Percentiles rank a stretch among this genome's conserved stretches.
These are phyloP conservation scores for Amphiduros pacificus DNA, from an alignment of 2,888 invertebrate species.

Conservation along the genomic window DNA sequence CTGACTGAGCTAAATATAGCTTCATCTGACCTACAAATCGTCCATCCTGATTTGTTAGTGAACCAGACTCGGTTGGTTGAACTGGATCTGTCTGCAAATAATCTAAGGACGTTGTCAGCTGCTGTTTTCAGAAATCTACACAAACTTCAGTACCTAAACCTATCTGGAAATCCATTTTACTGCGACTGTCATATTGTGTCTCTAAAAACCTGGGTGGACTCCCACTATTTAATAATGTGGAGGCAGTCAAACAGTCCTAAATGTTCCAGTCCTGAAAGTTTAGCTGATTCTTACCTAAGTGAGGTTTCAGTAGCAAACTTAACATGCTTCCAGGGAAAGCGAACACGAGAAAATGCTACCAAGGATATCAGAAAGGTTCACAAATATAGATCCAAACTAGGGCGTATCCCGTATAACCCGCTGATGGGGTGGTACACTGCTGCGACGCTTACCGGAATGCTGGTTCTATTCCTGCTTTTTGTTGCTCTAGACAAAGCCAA, in stretches of 20 bases:
- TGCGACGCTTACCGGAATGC: conserved; percentile 27
- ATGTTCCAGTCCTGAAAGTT: neutral
- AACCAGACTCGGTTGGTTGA: neutral
- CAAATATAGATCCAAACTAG: neutral
- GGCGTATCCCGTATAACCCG: conserved; percentile 28
- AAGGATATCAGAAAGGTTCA: neutral
- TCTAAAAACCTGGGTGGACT: neutral
- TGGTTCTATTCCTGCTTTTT: conserved; percentile 29
- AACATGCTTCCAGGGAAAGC: neutral
- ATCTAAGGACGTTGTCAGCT: neutral
- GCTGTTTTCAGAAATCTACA: neutral
- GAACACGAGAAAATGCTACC: neutral
- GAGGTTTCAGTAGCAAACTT: neutral
- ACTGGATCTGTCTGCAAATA: conserved; percentile 7
- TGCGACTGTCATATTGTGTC: conserved; percentile 7
- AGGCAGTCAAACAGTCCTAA: neutral
- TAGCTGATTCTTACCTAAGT: neutral
- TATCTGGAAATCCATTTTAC: conserved; percentile 10
- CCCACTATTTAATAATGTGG: conserved; percentile 1
- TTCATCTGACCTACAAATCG: neutral
- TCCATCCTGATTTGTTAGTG: neutral
- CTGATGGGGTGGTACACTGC: conserved; percentile 33
- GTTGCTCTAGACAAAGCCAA: conserved; percentile 27
- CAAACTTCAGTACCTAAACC: conserved; percentile 8
- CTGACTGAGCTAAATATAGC: conserved; percentile 2